phyloP scores from a whole-genome alignment of 1,140 invertebrate genomes.

The Bursaphelenchus mucronatus region DNA sequence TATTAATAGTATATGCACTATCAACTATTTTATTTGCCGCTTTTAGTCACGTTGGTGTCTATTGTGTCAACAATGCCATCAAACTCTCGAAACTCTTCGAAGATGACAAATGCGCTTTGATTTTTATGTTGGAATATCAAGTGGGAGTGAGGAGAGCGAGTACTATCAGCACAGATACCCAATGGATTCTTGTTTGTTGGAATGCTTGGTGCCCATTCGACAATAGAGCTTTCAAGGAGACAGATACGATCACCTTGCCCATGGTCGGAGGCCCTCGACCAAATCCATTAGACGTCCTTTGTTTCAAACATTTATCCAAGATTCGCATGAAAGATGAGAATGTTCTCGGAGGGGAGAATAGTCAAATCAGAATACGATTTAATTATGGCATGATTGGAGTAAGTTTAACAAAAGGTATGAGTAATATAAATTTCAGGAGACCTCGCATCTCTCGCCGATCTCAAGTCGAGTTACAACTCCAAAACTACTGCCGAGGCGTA shows the following conservation, averaged over 20 bases:
- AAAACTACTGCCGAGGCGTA: no score
- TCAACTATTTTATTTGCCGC: neutral
- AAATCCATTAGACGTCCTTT: conserved; percentile 35
- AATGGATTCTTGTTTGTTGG: conserved; percentile 36
- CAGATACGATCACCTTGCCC: conserved; percentile 44
- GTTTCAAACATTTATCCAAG: conserved; percentile 30
- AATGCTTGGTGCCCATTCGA: conserved; percentile 37
- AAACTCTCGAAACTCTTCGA: conserved; percentile 22
- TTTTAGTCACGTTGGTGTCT: conserved; percentile 16
- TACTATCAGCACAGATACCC: conserved; percentile 25
- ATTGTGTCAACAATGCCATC: conserved; percentile 4
- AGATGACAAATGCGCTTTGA: conserved; percentile 26
- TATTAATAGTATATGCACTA: neutral
- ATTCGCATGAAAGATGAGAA: conserved; percentile 11
- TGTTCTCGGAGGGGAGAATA: neutral
- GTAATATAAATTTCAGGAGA: no score
- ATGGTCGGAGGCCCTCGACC: conserved; percentile 42
- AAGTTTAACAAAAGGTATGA: no score
- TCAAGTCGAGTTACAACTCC: no score
- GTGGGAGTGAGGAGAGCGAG: conserved; percentile 21
- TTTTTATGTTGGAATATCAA: conserved; percentile 36
- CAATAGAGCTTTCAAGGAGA: conserved; percentile 22
- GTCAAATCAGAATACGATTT: no score
- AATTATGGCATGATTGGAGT: no score
- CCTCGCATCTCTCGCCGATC: no score